These are phyloP conservation scores for Pegoplata infirma DNA, from an alignment of 2,888 invertebrate genomes.

Conservation along the genomic window DNA sequence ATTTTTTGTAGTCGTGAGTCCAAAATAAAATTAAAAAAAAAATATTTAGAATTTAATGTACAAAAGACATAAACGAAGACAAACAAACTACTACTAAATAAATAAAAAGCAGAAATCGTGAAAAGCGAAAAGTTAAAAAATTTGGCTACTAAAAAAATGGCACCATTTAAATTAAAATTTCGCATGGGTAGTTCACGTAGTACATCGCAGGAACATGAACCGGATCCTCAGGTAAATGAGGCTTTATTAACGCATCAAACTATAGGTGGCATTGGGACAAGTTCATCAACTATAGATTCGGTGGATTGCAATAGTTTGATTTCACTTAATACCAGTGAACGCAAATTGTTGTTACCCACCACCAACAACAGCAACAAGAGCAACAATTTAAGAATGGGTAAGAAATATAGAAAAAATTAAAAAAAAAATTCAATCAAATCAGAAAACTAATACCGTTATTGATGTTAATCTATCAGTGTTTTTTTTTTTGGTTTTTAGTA, in stretches of 20 bases:
- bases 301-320: conserved; percentile 76
- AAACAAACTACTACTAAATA: not conserved
- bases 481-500: conserved; percentile 25
- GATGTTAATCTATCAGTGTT: no score
- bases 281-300: conserved; percentile 77
- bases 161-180: conserved; percentile 78
- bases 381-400: conserved; percentile 76
- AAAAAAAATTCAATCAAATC: conserved; percentile 15
- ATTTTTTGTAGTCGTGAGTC: conserved; percentile 53
- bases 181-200: conserved; percentile 78
- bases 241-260: conserved; percentile 73
- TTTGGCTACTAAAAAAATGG: conserved; percentile 75
- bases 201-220: conserved; percentile 77
- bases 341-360: conserved; percentile 74
- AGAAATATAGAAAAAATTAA: conserved; percentile 63
- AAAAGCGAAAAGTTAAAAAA: no score
- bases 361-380: conserved; percentile 73
- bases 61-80: conserved; percentile 23
- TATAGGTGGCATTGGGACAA: conserved; percentile 73
- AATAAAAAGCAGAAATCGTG: not conserved
- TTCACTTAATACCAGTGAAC: conserved; percentile 74
- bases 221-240: conserved; percentile 77
- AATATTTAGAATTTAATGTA: conserved; percentile 45
- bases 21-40: conserved; percentile 28
- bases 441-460: conserved; percentile 40